Percentiles rank a stretch among this genome's conserved stretches.
Evolutionary conservation across 92 coral and sea anemone species (phyloP).

Genomic region (Plumapathes pennacea): DNA sequence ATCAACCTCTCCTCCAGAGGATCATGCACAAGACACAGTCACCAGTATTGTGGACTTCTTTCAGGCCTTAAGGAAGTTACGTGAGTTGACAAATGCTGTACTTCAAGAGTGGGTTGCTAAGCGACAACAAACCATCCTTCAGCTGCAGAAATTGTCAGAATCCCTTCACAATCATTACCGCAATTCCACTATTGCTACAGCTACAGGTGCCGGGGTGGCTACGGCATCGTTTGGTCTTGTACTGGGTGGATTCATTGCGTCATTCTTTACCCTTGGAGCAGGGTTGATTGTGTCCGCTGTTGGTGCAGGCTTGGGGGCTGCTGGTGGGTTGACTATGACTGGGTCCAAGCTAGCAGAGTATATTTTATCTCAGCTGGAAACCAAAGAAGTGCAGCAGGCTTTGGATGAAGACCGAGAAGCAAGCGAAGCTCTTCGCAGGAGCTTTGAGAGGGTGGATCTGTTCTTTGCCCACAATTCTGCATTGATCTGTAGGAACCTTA

Average conservation of each 20-base stretch:
- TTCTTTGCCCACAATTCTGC: no score
- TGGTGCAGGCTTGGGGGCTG: not conserved
- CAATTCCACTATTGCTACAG: slow-evolving; percentile 29
- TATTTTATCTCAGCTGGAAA: no score
- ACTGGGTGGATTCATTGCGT: not conserved
- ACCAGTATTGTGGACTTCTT: slow-evolving; percentile 15
- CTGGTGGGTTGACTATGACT: not conserved
- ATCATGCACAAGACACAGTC: no score
- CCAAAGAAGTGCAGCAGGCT: slow-evolving; percentile 44
- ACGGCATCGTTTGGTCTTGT: not conserved
- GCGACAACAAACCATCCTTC: not conserved
- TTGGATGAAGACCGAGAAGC: slow-evolving; percentile 28
- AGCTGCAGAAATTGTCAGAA: slow-evolving; percentile 18
- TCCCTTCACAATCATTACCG: slow-evolving; percentile 16
- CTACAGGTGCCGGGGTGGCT: slow-evolving; percentile 13
- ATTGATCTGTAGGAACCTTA: no score
- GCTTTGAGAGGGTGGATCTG: no score
- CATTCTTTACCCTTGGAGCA: not conserved
- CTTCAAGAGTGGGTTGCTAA: slow-evolving; percentile 20
- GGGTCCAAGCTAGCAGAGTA: not conserved
- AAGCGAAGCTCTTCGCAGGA: no score
- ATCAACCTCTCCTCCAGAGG: no score
- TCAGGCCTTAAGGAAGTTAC: no score
- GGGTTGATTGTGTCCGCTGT: not conserved
- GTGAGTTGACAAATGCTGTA: slow-evolving; percentile 2